phyloP scores from a whole-genome alignment of 1,140 invertebrate species.

The Tetramorium parvispinum region DNA sequence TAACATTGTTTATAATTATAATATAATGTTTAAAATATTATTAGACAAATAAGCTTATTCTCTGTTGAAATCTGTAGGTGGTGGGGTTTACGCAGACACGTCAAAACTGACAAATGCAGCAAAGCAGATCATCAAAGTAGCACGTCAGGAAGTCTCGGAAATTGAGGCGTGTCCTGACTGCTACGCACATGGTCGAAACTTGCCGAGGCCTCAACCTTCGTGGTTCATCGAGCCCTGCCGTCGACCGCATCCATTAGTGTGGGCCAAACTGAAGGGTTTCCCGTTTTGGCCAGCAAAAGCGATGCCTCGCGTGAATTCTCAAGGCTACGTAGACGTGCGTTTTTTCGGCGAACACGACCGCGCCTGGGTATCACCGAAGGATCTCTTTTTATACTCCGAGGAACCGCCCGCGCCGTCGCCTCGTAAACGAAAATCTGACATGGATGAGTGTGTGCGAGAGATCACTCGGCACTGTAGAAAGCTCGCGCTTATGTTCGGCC shows the following conservation, averaged over 20 bases:
- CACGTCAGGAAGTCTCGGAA: conserved; percentile 94
- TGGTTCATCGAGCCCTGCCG: conserved; percentile 97
- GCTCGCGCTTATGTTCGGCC: conserved; percentile 87
- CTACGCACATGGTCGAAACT: conserved; percentile 90
- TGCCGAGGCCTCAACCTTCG: conserved; percentile 91
- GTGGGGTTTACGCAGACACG: conserved; percentile 87
- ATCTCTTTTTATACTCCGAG: conserved; percentile 93
- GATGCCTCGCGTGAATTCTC: conserved; percentile 90
- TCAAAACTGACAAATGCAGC: conserved; percentile 92
- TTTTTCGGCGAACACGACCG: conserved; percentile 98
- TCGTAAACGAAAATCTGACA: conserved; percentile 88
- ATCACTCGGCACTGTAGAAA: conserved; percentile 82
- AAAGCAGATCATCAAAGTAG: conserved; percentile 92
- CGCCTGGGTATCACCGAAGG: conserved; percentile 94
- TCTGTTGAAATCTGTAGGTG: conserved; percentile 70
- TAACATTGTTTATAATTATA: no score
- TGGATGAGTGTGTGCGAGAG: conserved; percentile 88
- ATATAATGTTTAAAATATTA: no score
- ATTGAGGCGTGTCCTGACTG: conserved; percentile 98
- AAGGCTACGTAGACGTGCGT: conserved; percentile 93
- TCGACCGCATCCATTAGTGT: conserved; percentile 94
- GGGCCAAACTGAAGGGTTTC: conserved; percentile 97
- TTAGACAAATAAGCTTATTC: background rate
- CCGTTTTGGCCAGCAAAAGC: conserved; percentile 98
- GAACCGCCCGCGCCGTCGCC: conserved; percentile 87